Conservation (phyloP, 2,797 vertebrate genomes). For the Acanthurus lineatus region DNA sequence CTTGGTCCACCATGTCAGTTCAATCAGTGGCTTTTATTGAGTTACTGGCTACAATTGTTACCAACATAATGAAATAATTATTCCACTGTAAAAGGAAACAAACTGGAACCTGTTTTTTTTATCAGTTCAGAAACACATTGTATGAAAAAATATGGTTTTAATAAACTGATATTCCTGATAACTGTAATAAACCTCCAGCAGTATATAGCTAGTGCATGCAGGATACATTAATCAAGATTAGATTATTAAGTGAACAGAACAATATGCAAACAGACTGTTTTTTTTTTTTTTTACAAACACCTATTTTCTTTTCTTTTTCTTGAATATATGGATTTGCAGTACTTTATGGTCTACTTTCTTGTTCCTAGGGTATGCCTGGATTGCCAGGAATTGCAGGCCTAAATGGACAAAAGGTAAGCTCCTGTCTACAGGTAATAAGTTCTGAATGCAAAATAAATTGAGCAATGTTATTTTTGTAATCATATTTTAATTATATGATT, state of each 20-base stretch:
- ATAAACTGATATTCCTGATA: slow-evolving; percentile 1
- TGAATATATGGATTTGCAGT: background rate
- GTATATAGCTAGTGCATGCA: background rate
- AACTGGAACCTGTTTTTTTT: slow-evolving; percentile 19
- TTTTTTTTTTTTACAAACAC: too few species aligned
- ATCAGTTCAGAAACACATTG: slow-evolving; percentile 11
- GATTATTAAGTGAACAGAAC: background rate
- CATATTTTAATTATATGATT: slow-evolving; percentile 30
- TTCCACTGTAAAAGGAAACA: slow-evolving; percentile 21
- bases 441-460: background rate
- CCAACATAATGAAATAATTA: slow-evolving; percentile 25
- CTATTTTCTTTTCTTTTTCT: background rate
- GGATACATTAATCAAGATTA: background rate
- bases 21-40: slow-evolving; percentile 17
- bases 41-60: slow-evolving; percentile 17
- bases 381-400: slow-evolving; percentile 90
- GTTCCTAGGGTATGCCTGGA: slow-evolving; percentile 91
- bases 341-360: slow-evolving; percentile 20
- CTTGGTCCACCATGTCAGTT: background rate
- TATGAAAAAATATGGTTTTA: slow-evolving; percentile 2
- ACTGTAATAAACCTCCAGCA: background rate
- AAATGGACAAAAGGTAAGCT: slow-evolving; percentile 90
- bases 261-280: too few species aligned
- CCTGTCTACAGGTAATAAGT: slow-evolving; percentile 16
- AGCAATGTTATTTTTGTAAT: slow-evolving; percentile 1